A percentile compares a stretch with the other conserved stretches of the same genome.
These are phyloP conservation scores for Oreochromis mossambicus DNA, from an alignment of 2,797 vertebrate species.

Conservation along the genomic window DNA sequence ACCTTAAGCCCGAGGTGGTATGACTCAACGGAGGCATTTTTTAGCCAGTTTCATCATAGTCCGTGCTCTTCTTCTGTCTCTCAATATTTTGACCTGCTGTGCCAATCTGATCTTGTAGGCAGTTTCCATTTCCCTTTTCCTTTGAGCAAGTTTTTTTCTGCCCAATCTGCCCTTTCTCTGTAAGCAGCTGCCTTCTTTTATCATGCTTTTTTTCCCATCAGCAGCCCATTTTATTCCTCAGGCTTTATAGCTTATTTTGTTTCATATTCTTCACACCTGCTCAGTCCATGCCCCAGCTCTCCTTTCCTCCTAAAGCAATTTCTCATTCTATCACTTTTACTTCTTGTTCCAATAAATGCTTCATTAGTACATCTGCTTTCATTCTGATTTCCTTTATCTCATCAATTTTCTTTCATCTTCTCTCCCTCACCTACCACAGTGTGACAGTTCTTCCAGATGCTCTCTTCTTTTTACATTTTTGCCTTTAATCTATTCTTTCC, in stretches of 20 bases:
- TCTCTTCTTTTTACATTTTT: background rate
- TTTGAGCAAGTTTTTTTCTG: constrained; percentile 10
- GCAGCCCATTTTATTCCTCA: constrained; percentile 7
- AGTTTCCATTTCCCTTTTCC: constrained; percentile 20
- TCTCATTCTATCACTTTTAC: constrained; percentile 23
- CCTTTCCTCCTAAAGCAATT: constrained; percentile 6
- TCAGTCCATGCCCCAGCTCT: background rate
- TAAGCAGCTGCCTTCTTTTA: constrained; percentile 39
- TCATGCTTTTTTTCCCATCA: constrained; percentile 7
- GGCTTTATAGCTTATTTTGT: constrained; percentile 37
- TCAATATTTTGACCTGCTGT: constrained; percentile 9
- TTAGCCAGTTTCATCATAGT: constrained; percentile 25
- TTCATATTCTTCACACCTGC: constrained; percentile 32
- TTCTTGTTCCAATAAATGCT: constrained; percentile 14
- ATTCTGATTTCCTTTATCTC: background rate
- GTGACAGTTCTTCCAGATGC: background rate
- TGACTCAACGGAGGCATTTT: background rate
- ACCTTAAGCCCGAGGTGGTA: background rate
- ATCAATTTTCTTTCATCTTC: background rate
- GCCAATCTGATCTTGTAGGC: background rate
- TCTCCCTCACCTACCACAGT: background rate
- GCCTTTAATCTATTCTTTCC: background rate
- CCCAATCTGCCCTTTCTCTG: background rate
- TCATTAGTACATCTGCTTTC: constrained; percentile 19
- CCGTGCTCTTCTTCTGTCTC: background rate